Evolutionary conservation across 2,113 vertebrate genomes (phyloP), one percentile per base, ranked within the genome.

Genomic region (Prionailurus viverrinus): DNA sequence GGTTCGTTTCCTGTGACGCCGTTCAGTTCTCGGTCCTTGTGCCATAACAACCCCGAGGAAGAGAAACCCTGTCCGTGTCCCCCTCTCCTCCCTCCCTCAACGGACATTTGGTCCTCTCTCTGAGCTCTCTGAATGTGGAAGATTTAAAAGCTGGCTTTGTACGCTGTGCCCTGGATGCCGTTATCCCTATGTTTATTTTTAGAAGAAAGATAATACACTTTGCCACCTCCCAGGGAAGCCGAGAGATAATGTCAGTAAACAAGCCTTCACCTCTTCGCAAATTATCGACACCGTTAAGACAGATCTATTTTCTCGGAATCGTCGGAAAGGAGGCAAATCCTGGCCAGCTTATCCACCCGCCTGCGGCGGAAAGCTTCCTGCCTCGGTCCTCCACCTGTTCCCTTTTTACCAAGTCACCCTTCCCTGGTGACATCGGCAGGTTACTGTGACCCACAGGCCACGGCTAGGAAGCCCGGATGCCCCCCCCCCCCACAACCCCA

Each of bases 181-280:
- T 76, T 27, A 4, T 61, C 9, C 12, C 33, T 4, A 9, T 61
- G 27, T 79, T 93, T 93, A 94, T 94, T 97, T 97, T 93, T 79
- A 95, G 94, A 81, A 93, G 51, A 23, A 84, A 69, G 39, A 81
- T 79, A 93, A 93, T 33, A 91, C 4, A 78, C 39, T 93, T 91
- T 41, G 39, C 63, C 81, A 80, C 41, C 73, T 87, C 92, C 5
- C 27, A 10, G 55, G 53, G 51, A 91, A 97, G 89, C 86, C 86
- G n/a, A 74, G 66, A 91, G 45, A 86, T 39, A 27, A 18, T 58
- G 63, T 91, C 78, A 45, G 48, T 36, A 66, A 97, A 89, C 1
- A 11, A 86, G 55, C 48, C 86, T 89, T 86, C 41, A 74, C 66
- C 45, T 90, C 80, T 58, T 65, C 69, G 86, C 21, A 25, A 76